Evolutionary conservation across 2,797 vertebrate genomes (phyloP), one percentile per base, ranked within the genome.

Genomic region (Spinus olivaceus): DNA sequence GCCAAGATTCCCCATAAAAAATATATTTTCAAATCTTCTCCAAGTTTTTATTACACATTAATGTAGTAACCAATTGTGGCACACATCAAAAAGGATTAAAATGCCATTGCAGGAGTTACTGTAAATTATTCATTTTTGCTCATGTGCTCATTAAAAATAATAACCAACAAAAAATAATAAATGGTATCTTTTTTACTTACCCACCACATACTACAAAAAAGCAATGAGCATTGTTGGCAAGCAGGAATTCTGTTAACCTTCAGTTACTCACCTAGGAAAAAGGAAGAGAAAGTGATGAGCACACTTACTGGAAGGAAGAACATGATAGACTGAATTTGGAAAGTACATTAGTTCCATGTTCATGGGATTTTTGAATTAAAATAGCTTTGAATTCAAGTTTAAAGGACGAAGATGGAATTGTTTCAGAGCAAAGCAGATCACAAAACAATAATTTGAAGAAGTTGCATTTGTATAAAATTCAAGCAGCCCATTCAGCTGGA

Each of bases 221-320:
- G 69, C 33, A 94, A 67, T 77, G 86, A 74, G 85, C 37, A 88
- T 63, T 96, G 46, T 35, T 81, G 88, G 85, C 59, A 97, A 96
- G 37, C 86, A 95, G 90, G 93, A 97, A 94, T 95, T 94, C 84
- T 94, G 66, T 84, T 94, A 97, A 95, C 63, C 72, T 96, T 96
- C 97, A 97, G 84, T 97, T 98, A 98, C 98, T 98, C 97, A 98
- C 98, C 98, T 98, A 90, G 41, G 44, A 82, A 54, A 90, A 78
- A 95, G 8, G 8, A 69, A 79, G 13, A 73, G 70, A 81, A 41
- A 74, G 2, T 25, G 10, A 18, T 76, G 77, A 93, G 42, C 8
- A 32, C 14, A 46, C 8, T 70, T 32, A 13, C 10, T 25, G 41
- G 46, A 6, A 8, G 6, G 8, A 84, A 4, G 6, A 77, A 87